Evolutionary conservation across 2,888 invertebrate genomes (phyloP), one percentile per base, ranked within the genome.

Genomic region (Xanthorhoe designata): DNA sequence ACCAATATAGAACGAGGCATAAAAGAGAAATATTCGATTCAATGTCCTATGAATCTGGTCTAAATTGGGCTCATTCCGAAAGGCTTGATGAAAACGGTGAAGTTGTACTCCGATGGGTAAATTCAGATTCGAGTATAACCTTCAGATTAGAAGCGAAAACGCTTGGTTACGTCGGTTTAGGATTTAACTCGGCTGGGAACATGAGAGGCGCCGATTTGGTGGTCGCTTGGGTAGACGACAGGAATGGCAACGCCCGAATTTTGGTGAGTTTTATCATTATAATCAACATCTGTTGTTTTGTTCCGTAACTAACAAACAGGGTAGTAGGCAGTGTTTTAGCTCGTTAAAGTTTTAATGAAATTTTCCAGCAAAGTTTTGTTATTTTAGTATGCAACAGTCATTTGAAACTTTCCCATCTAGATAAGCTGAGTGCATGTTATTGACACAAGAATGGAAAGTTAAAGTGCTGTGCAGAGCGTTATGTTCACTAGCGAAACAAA

Each of bases 181-280:
- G 98, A 66, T 97, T 98, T 88, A 97, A 97, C 75, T 95, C 95
- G 63, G 96, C 95, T 82, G 97, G 97, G 71, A 95, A 95, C 75
- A 96, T 97, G 95, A 94, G 95, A 81, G 97, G 97, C 54, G 96
- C 97, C 66, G 98, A 98, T 94, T 95, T 98, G 91, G 96, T 98
- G 75, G 95, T 98, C 84, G 98, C 97, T 68, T 98, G 98, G 98
- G 96, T 98, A 76, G 96, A 97, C 91, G 96, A 96, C 84, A 88
- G 88, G 80, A 92, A 89, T 80, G 92, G 91, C 76, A 91, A 88
- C 90, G 96, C 96, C 78, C 96, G 96, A 90, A 95, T 97, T 89
- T 95, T 97, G 96, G 97, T 97, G 90, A 96, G 96, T 94, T 80
- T 76, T 70, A 78, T 78, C 75, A 75, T 75, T 71, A 78, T 79